phyloP scores from a whole-genome alignment of 2,113 vertebrate genomes.

The Gobiocypris rarus region DNA sequence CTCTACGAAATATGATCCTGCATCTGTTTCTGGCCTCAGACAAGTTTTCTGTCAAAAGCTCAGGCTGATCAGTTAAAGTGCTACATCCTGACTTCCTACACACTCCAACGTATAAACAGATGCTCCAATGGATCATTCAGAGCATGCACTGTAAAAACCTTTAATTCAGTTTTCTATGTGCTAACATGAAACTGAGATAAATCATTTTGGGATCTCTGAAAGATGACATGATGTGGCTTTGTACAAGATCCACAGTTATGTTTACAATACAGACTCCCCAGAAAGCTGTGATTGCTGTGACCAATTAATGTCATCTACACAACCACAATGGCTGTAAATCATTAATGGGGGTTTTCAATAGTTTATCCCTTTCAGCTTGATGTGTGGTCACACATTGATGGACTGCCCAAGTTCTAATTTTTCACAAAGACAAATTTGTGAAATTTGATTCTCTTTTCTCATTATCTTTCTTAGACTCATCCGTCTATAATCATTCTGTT shows the following conservation, averaged over 20 bases:
- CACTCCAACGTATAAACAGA: slow-evolving; percentile 1
- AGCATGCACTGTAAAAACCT: neutral
- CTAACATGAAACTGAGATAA: neutral
- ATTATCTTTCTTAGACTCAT: slow-evolving; percentile 4
- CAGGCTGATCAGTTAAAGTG: slow-evolving; percentile 10
- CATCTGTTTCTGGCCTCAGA: slow-evolving; percentile 4
- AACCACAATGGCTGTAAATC: neutral
- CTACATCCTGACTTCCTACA: slow-evolving; percentile 22
- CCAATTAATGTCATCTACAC: neutral
- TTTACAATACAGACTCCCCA: neutral
- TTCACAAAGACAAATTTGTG: slow-evolving; percentile 11
- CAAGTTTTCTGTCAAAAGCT: neutral
- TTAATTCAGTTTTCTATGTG: slow-evolving; percentile 22
- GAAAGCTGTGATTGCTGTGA: neutral
- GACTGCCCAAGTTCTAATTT: neutral
- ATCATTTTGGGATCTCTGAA: neutral
- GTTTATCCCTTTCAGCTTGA: neutral
- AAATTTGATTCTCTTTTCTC: slow-evolving; percentile 30
- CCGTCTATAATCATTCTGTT: neutral
- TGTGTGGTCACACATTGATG: slow-evolving; percentile 19
- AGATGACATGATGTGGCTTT: neutral
- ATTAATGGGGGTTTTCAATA: neutral
- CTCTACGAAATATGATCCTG: slow-evolving; percentile 14
- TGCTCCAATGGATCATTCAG: neutral
- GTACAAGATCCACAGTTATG: neutral